A percentile compares a stretch with the other conserved stretches of the same genome.
phyloP scores from a whole-genome alignment of 2,113 vertebrate genomes.

The Symphodus melops region DNA sequence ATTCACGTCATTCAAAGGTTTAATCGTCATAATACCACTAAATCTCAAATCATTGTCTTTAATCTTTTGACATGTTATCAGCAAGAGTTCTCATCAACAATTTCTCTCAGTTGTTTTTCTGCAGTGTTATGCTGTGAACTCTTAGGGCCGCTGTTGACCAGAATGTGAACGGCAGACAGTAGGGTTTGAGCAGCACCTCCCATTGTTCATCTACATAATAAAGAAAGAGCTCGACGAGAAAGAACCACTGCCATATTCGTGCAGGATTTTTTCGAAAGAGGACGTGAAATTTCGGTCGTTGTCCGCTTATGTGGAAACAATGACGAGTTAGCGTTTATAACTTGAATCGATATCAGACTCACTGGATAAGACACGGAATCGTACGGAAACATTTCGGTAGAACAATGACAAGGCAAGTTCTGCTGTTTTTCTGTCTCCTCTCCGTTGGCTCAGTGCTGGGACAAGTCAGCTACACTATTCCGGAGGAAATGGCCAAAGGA shows the following conservation, averaged over 20 bases:
- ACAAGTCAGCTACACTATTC: slow-evolving; percentile 68
- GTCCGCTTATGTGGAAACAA: slow-evolving; percentile 21
- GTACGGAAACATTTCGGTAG: slow-evolving; percentile 7
- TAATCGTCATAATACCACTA: too few relatives aligned
- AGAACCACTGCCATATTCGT: not conserved
- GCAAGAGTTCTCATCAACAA: not conserved
- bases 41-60: too few relatives aligned
- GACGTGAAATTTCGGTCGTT: not conserved
- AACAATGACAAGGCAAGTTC: slow-evolving; percentile 65
- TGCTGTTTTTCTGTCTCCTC: slow-evolving; percentile 25
- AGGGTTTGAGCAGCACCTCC: slow-evolving; percentile 16
- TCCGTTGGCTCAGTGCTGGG: slow-evolving; percentile 12
- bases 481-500: slow-evolving; percentile 80
- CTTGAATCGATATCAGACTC: too few relatives aligned
- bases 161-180: slow-evolving; percentile 32
- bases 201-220: not conserved
- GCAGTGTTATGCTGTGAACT: slow-evolving; percentile 85
- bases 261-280: not conserved
- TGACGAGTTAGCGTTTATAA: not conserved
- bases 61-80: not conserved
- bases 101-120: not conserved
- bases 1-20: too few relatives aligned
- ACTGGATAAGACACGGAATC: too few relatives aligned
- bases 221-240: not conserved
- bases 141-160: slow-evolving; percentile 91